Percentiles rank a stretch among this genome's conserved stretches.
phyloP scores from a whole-genome alignment of 2,113 vertebrate species.

The Apus apus region DNA sequence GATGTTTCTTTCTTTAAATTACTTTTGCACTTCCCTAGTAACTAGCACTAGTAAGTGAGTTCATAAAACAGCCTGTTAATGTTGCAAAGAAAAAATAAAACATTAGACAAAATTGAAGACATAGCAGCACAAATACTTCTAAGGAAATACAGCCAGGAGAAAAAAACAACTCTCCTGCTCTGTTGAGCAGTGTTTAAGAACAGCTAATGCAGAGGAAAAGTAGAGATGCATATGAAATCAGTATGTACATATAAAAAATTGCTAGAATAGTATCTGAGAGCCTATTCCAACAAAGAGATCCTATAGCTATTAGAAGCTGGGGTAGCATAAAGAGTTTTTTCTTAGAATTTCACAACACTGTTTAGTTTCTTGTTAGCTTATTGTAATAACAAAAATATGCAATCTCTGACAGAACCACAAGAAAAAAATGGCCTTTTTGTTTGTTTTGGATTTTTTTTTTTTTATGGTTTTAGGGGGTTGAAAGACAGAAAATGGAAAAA shows the following conservation, averaged over 20 bases:
- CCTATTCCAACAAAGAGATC: background rate
- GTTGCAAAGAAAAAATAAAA: background rate
- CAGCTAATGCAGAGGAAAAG: background rate
- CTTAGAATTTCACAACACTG: background rate
- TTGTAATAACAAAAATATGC: background rate
- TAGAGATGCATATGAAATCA: background rate
- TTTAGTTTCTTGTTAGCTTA: background rate
- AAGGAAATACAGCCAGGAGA: background rate
- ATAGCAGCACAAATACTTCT: background rate
- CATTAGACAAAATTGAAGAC: background rate
- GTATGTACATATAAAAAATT: background rate
- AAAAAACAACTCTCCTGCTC: background rate
- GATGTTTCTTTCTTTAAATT: background rate
- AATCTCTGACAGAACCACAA: background rate
- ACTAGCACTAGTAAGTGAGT: background rate
- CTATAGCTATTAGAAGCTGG: background rate
- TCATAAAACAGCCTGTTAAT: background rate
- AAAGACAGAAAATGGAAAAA: background rate
- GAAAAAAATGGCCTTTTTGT: background rate
- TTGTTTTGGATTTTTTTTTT: too few relatives aligned
- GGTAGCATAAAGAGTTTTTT: background rate
- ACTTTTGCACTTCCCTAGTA: background rate
- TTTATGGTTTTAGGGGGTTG: background rate
- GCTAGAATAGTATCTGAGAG: background rate
- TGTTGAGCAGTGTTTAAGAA: background rate